These are phyloP conservation scores for Trisateles emortualis DNA, from an alignment of 2,888 invertebrate species.

Conservation along the genomic window DNA sequence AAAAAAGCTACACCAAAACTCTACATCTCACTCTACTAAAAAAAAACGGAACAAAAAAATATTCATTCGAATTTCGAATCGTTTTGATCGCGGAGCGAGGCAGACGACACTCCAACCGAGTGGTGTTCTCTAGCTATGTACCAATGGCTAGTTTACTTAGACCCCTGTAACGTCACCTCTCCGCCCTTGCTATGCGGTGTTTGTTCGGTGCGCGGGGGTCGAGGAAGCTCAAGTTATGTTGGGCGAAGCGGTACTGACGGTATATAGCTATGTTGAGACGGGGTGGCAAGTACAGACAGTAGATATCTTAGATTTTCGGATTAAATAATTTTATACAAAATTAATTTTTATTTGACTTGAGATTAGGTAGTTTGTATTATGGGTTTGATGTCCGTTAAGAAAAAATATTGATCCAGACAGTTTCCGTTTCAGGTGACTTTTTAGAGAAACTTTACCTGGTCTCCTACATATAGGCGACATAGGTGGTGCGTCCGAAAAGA, in stretches of 20 bases:
- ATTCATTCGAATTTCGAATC: constrained; percentile 76
- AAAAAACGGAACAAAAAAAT: constrained; percentile 55
- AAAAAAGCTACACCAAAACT: constrained; percentile 50
- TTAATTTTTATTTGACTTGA: neutral
- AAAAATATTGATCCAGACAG: no score
- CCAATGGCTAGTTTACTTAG: constrained; percentile 55
- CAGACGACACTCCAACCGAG: constrained; percentile 83
- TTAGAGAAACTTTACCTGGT: no score
- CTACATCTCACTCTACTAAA: constrained; percentile 55
- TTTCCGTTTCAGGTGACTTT: no score
- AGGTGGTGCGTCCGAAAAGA: no score
- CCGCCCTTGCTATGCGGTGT: constrained; percentile 59
- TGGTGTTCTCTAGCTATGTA: constrained; percentile 79
- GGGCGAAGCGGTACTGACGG: constrained; percentile 83
- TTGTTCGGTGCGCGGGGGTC: constrained; percentile 61
- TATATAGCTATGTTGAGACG: constrained; percentile 74
- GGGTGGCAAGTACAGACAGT: constrained; percentile 76
- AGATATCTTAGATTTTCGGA: constrained; percentile 28
- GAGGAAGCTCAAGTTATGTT: constrained; percentile 64
- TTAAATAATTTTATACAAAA: constrained; percentile 1
- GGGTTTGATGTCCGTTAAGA: no score
- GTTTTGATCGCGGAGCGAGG: constrained; percentile 81
- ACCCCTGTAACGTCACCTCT: constrained; percentile 67
- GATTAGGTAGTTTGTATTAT: no score
- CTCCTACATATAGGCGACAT: no score